Evolutionary conservation across 2,888 invertebrate species (phyloP).

Genomic region (Lasioglossum morio): DNA sequence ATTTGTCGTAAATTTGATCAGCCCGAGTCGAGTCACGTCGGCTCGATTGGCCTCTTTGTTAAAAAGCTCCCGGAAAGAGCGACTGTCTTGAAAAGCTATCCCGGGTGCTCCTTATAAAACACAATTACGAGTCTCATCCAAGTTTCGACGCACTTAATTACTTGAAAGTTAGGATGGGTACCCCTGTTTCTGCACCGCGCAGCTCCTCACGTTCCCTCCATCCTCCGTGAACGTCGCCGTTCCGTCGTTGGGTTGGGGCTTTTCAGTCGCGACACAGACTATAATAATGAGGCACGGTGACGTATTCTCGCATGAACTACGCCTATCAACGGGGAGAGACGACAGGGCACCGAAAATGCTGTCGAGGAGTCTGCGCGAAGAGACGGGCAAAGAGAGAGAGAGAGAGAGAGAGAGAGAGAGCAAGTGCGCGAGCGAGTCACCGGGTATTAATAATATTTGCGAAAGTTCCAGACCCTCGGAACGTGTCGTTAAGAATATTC

Average conservation of each 20-base stretch:
- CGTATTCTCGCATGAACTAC: conserved; percentile 27
- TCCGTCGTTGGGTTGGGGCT: conserved; percentile 41
- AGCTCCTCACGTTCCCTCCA: conserved; percentile 28
- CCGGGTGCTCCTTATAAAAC: conserved; percentile 74
- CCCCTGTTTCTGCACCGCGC: conserved; percentile 40
- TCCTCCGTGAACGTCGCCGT: conserved; percentile 57
- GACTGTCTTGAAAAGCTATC: conserved; percentile 62
- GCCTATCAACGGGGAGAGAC: conserved; percentile 58
- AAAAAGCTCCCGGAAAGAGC: conserved; percentile 33
- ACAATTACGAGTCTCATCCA: conserved; percentile 80
- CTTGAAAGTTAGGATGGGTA: conserved; percentile 72
- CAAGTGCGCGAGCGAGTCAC: neutral
- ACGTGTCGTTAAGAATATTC: conserved; percentile 23
- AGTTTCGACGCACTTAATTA: conserved; percentile 82
- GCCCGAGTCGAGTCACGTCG: conserved; percentile 37
- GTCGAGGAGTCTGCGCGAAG: neutral
- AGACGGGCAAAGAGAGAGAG: neutral
- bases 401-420: neutral
- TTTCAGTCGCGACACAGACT: conserved; percentile 48
- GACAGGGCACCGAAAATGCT: neutral
- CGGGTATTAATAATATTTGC: conserved; percentile 50
- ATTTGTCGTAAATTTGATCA: conserved; percentile 19
- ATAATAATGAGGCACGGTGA: conserved; percentile 60
- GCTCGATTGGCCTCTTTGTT: conserved; percentile 43
- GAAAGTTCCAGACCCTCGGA: conserved; percentile 30